Evolutionary conservation across 2,888 invertebrate genomes (phyloP).

Genomic region (Cryptocheilus praepositus): DNA sequence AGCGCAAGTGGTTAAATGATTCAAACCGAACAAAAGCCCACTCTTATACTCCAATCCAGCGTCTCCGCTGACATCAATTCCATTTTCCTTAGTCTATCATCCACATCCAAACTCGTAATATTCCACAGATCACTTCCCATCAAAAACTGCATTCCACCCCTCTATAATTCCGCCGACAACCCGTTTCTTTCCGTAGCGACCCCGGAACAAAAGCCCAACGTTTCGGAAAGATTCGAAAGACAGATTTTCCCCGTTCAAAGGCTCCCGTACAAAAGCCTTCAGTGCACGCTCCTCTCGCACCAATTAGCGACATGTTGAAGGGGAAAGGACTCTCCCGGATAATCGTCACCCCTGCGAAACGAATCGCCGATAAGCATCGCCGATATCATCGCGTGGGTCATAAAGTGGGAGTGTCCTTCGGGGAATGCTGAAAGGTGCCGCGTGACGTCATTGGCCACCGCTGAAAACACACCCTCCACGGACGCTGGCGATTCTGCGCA

Average conservation of each 20-base stretch:
- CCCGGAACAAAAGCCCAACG: neutral
- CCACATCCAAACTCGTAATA: no score
- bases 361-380: constrained; percentile 45
- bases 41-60: no score
- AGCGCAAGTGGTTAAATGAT: no score
- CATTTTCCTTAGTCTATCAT: no score
- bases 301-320: constrained; percentile 35
- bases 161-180: no score
- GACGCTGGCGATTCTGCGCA: constrained; percentile 47
- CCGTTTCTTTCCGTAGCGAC: no score
- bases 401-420: constrained; percentile 58
- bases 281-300: constrained; percentile 27
- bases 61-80: no score
- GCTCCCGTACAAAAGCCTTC: constrained; percentile 22
- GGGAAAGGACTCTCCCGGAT: constrained; percentile 2
- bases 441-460: constrained; percentile 48
- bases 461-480: constrained; percentile 12
- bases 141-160: no score
- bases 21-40: no score
- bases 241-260: constrained; percentile 23
- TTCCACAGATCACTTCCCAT: no score
- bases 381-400: constrained; percentile 30
- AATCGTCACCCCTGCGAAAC: constrained; percentile 40
- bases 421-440: constrained; percentile 38
- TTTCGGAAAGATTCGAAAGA: constrained; percentile 27